phyloP scores from a whole-genome alignment of 2,888 invertebrate species.

The Linyphia triangularis region DNA sequence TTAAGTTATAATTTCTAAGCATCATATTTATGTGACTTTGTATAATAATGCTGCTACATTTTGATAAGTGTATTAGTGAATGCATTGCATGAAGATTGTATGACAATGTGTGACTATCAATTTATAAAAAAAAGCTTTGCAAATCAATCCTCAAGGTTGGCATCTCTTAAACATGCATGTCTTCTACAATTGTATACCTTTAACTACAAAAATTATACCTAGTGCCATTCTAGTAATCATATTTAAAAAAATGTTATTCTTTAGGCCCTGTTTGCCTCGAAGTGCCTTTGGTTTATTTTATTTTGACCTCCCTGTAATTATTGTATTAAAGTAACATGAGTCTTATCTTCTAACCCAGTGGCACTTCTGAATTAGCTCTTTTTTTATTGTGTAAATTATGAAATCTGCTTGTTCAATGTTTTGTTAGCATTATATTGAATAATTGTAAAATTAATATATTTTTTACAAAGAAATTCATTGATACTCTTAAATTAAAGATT shows the following conservation, averaged over 20 bases:
- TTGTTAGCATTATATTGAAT: slow-evolving; percentile 13
- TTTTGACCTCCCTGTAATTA: slow-evolving; percentile 28
- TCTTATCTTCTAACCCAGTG: slow-evolving; percentile 20
- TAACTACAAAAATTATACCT: slow-evolving; percentile 2
- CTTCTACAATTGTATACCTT: slow-evolving; percentile 18
- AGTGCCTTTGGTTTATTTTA: slow-evolving; percentile 68
- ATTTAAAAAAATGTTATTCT: slow-evolving; percentile 24
- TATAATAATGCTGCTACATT: too few species aligned
- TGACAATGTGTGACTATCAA: too few species aligned
- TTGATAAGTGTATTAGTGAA: too few species aligned
- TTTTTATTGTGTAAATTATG: background rate
- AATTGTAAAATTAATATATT: slow-evolving; percentile 31
- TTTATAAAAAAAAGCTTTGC: too few species aligned
- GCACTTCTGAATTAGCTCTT: slow-evolving; percentile 21
- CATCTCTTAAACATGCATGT: slow-evolving; percentile 35
- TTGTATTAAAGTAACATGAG: background rate
- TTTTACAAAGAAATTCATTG: slow-evolving; percentile 24
- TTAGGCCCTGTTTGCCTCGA: slow-evolving; percentile 56
- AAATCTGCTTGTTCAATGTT: slow-evolving; percentile 28
- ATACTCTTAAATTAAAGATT: slow-evolving; percentile 48
- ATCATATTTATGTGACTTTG: too few species aligned
- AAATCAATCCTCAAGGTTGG: too few species aligned
- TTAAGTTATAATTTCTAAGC: too few species aligned
- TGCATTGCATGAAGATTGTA: too few species aligned
- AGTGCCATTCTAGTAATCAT: slow-evolving; percentile 64